These are phyloP conservation scores for Sebastes matsubarae DNA, from an alignment of 2,797 vertebrate species.

Conservation along the genomic window DNA sequence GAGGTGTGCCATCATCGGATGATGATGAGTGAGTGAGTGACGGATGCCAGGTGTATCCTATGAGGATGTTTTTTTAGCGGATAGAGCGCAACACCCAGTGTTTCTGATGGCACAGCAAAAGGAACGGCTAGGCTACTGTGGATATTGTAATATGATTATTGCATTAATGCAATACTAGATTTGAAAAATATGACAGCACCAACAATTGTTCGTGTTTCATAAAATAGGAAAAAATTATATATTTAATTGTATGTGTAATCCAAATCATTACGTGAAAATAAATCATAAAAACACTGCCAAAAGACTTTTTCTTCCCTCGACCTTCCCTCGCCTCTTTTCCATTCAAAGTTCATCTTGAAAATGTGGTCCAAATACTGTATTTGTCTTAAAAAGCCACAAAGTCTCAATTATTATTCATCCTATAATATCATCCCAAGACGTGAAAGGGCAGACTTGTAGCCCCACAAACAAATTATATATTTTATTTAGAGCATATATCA, in stretches of 20 bases:
- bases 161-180: neutral
- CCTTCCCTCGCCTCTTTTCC: no score
- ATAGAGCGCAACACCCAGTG: neutral
- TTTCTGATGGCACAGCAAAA: neutral
- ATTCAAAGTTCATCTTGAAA: accelerated
- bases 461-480: neutral
- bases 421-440: no score
- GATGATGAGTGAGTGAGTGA: neutral
- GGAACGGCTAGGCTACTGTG: neutral
- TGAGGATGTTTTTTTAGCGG: neutral
- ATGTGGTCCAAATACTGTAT: no score
- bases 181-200: neutral
- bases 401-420: neutral
- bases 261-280: neutral
- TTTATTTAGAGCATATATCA: neutral
- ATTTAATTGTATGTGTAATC: neutral
- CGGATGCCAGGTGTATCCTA: slow-evolving; percentile 32
- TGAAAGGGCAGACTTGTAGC: neutral
- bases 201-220: neutral
- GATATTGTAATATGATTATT: neutral
- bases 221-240: neutral
- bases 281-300: neutral
- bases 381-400: accelerated
- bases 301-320: neutral
- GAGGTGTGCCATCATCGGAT: neutral